Conservation (phyloP, 2,113 vertebrate species). For the Gymnarchus niloticus region DNA sequence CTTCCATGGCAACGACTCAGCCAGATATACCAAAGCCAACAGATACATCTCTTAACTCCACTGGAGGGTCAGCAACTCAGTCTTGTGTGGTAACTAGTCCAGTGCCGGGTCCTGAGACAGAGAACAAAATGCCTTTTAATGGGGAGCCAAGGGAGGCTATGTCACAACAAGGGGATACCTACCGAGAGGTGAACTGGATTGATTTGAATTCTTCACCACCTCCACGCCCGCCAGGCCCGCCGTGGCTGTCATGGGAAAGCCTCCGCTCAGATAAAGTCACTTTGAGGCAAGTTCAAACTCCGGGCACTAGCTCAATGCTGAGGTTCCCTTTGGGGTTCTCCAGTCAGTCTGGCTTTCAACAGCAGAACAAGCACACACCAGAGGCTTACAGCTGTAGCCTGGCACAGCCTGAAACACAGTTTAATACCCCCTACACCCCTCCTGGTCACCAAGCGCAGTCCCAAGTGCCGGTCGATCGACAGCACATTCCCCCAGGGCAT, state of each 20-base stretch:
- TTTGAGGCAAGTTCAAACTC: conserved; percentile 60
- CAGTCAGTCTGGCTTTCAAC: conserved; percentile 43
- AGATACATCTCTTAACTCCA: conserved; percentile 28
- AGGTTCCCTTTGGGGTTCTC: conserved; percentile 59
- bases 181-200: conserved; percentile 69
- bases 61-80: conserved; percentile 38
- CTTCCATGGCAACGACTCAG: not conserved
- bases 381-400: conserved; percentile 41
- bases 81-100: conserved; percentile 40
- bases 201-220: conserved; percentile 65
- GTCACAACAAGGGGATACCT: conserved; percentile 44
- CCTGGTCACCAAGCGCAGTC: conserved; percentile 35
- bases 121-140: conserved; percentile 46
- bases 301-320: conserved; percentile 55
- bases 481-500: conserved; percentile 52
- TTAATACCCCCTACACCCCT: conserved; percentile 49
- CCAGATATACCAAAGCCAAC: conserved; percentile 28
- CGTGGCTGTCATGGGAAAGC: conserved; percentile 53
- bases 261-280: conserved; percentile 57
- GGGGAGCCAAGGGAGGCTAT: conserved; percentile 44
- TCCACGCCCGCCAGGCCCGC: conserved; percentile 40
- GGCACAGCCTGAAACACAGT: conserved; percentile 53
- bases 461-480: conserved; percentile 49
- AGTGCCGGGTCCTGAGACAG: conserved; percentile 37
- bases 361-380: conserved; percentile 51